Evolutionary conservation across 2,113 vertebrate genomes (phyloP), one percentile per base, ranked within the genome.

Genomic region (Arenaria interpres): DNA sequence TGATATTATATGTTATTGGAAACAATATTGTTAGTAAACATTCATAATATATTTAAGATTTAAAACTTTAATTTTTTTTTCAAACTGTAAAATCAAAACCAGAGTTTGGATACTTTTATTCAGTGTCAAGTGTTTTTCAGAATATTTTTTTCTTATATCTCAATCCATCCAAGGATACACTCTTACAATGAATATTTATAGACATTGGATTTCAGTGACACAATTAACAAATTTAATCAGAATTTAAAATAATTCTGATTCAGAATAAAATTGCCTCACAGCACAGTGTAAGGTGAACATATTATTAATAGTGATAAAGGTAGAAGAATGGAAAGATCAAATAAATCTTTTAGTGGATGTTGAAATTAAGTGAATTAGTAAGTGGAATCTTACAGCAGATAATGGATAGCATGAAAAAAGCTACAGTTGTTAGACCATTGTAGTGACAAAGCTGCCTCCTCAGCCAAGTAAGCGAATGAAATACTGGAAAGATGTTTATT

Each of bases 221-320:
- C 2, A 71, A 48, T 10, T 56, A 51, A 3, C 1, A 59, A 30
- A 2, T 54, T 71, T 25, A 60, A 22, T 27, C 4, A 43, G 24
- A 91, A 59, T 56, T 46, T 0, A 33, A 66, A 73, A 21, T 53
- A 72, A 48, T 37, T 66, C 15, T 45, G 4, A 69, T 73, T 63
- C 37, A 12, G 43, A 93, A 33, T 41, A 53, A 41, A 63, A 51
- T 19, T 64, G 9, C 4, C 17, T 64, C 7, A 60, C 48, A 62
- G 4, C 1, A 20, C 11, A 45, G 7, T 17, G 10, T 45, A 48
- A 72, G 2, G 2, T 43, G 6, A 60, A 35, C 3, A 50, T 56
- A 59, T 33, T 46, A 30, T 9, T 57, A 48, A 21, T 18, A 80
- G 1, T 56, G 24, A 54, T 39, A 50, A 63, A 35, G 4, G 3